Evolutionary conservation across 1,140 invertebrate genomes (phyloP), one percentile per base, ranked within the genome.

Genomic region (Akabosia matsudoensis): DNA sequence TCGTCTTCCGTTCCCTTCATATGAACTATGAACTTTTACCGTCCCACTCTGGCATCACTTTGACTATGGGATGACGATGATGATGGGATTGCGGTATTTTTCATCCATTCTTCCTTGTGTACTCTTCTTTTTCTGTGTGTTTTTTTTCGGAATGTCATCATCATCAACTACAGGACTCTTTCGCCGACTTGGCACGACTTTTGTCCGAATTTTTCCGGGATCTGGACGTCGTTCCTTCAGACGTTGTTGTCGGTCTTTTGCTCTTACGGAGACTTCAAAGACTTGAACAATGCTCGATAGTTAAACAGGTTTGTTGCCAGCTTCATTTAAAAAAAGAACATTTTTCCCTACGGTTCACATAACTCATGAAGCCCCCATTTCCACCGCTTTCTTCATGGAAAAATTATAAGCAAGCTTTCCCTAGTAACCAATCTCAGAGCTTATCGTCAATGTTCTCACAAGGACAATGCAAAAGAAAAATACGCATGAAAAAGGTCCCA

Each of bases 151-250:
- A 30, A 67, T 67, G 13, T 67, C 61, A 31, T 31, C 61, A 24
- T n/a, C 54, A n/a, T 24, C 14, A 61, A 61, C 54, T 10, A 72
- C 85, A 93, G 86, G 93, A 93, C 83, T 93, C 92, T 0, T 94
- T 95, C 82, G 88, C 92, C 3, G 94, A 96, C 83, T 94, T 96
- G 74, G 94, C 94, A 0, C 87, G 92, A 70, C 84, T 97, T 54
- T 85, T 97, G 64, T 94, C 93, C 73, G 94, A 96, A 82, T 96
- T 95, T 84, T 96, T 96, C 82, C 88, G 93, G 10, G 93, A 96
- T 84, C 83, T 96, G 74, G 94, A 96, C 85, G 93, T 96, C n/a
- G 94, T 96, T 1, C 93, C 93, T 0, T 94, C 93, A 33, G 94
- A 96, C 85, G 93, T 96, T 1, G 88, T 96, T 1, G 94, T 93